Base-by-base conservation (phyloP, 1,140 invertebrate genomes). In the Theocolax elegans region DNA sequence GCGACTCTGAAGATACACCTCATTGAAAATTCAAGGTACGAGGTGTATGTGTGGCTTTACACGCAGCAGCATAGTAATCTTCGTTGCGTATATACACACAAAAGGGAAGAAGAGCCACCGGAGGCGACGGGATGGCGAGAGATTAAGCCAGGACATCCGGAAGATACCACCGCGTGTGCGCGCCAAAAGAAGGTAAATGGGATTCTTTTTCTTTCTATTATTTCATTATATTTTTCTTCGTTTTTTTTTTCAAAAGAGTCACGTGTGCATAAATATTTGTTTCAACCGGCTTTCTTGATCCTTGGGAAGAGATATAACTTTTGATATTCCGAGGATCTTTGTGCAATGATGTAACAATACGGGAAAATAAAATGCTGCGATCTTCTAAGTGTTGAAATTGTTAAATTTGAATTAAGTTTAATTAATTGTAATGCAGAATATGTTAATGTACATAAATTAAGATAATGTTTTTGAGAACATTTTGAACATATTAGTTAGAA, bases 101-200 rank as follows among this genome's bases (percentile, higher is more conserved):
- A 1, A 10, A 21, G 13, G 25, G 17, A 15, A 44, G 15, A 17
- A 38, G 64, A 66, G 54, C 17, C 67, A 68, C 63, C 48, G 74
- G 49, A 56, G 63, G 53, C 54, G 59, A 44, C 46, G 59, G 70
- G 75, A 75, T 73, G 72, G 72, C 73, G 53, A 44, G 76, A 79
- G 79, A 83, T 77, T 81, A 46, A 23, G 77, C n/a, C 81, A 84
- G 83, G 83, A 85, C 82, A 77, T 85, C 82, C 83, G 83, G 82
- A 72, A 72, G 46, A 81, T 38, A 9, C 75, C 68, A 72, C 62
- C 42, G 56, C 31, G 35, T 21, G 10, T 23, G n/a, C 38, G n/a
- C 31, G 19, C 4, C 53, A 8, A 6, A 17, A 17, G 15, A 59
- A 59, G 21, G n/a, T n/a, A n/a, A n/a, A n/a, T n/a, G n/a, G 15